These are phyloP conservation scores for Pseudoips prasinana DNA, from an alignment of 2,888 invertebrate genomes.

Conservation along the genomic window DNA sequence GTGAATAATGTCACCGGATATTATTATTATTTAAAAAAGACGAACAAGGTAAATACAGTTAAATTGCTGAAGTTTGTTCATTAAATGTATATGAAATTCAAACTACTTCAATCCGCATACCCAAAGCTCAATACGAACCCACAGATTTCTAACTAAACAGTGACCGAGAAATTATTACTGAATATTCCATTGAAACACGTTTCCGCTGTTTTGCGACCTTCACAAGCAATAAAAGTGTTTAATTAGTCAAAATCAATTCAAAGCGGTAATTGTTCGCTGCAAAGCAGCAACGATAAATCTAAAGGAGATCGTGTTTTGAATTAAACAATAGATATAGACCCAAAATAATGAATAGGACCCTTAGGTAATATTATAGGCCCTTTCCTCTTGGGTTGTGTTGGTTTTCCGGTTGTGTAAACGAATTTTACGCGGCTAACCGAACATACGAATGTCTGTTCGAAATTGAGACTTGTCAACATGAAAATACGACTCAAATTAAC, in stretches of 20 bases:
- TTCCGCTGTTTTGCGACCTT: slow-evolving; percentile 20
- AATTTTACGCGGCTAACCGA: too few relatives aligned
- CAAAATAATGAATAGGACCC: slow-evolving; percentile 39
- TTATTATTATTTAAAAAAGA: too few relatives aligned
- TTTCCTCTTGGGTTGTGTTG: slow-evolving; percentile 10
- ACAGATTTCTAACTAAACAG: background rate
- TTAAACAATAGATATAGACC: slow-evolving; percentile 46
- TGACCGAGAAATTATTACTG: slow-evolving; percentile 30
- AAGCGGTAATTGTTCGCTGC: slow-evolving; percentile 50
- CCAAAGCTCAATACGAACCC: background rate
- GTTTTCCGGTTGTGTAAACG: too few relatives aligned
- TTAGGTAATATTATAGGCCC: slow-evolving; percentile 19
- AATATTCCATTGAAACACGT: slow-evolving; percentile 13
- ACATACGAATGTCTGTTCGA: too few relatives aligned
- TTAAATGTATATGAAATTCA: too few relatives aligned
- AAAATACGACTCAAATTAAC: too few relatives aligned
- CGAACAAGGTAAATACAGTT: too few relatives aligned
- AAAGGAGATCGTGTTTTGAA: slow-evolving; percentile 46
- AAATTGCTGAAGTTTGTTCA: too few relatives aligned
- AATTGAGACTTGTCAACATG: too few relatives aligned
- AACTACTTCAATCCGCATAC: too few relatives aligned
- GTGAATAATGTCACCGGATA: too few relatives aligned
- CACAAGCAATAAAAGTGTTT: slow-evolving; percentile 53
- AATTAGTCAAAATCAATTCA: slow-evolving; percentile 63
- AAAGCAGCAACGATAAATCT: slow-evolving; percentile 51